A percentile compares a stretch with the other conserved stretches of the same genome.
phyloP scores from a whole-genome alignment of 2,888 invertebrate species.

The Sturmia bella region DNA sequence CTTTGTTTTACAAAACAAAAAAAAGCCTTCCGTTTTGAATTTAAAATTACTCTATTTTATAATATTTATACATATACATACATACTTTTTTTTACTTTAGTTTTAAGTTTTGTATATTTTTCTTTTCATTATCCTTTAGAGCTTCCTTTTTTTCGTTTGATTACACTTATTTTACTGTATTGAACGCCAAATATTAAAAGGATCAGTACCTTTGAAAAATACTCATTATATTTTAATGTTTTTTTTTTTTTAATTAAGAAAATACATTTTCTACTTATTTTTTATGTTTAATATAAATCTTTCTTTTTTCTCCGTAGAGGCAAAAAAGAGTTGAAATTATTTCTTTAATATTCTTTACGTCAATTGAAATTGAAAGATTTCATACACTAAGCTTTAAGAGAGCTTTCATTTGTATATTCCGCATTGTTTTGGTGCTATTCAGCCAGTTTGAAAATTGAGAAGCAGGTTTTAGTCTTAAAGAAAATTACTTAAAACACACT shows the following conservation, averaged over 20 bases:
- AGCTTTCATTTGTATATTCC: too few relatives aligned
- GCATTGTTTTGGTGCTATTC: too few relatives aligned
- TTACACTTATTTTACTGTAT: conserved; percentile 17
- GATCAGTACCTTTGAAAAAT: conserved; percentile 65
- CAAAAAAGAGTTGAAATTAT: neutral
- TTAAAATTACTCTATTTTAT: conserved; percentile 54
- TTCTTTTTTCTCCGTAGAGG: neutral
- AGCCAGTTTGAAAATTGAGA: too few relatives aligned
- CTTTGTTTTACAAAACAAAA: conserved; percentile 12
- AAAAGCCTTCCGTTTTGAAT: conserved; percentile 64
- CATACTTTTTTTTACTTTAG: conserved; percentile 18
- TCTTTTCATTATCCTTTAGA: conserved; percentile 55
- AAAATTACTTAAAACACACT: too few relatives aligned
- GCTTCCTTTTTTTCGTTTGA: conserved; percentile 63
- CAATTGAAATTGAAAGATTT: too few relatives aligned
- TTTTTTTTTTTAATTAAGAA: conserved; percentile 12
- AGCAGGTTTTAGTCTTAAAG: too few relatives aligned
- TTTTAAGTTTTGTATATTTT: conserved; percentile 63
- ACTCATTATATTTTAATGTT: conserved; percentile 44
- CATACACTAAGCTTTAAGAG: too few relatives aligned
- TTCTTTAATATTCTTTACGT: too few relatives aligned
- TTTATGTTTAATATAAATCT: conserved; percentile 28
- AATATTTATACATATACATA: conserved; percentile 46
- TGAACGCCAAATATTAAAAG: conserved; percentile 28
- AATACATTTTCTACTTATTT: conserved; percentile 41